Percentiles rank a stretch among this genome's conserved stretches.
phyloP scores from a whole-genome alignment of 2,797 vertebrate genomes.

The Cryptoblepharus egeriae region DNA sequence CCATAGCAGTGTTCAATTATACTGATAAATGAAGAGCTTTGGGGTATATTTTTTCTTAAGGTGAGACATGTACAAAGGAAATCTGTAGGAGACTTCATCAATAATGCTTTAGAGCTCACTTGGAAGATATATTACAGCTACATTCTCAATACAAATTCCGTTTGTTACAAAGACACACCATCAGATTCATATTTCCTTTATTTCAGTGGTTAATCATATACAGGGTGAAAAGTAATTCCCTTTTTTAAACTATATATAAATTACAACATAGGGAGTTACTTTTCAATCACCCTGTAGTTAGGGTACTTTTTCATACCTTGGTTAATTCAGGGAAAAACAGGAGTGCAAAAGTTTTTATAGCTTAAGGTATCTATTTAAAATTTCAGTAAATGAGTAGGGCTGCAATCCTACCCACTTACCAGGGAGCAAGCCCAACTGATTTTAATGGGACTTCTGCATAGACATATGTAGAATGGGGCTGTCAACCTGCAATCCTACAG shows the following conservation, averaged over 20 bases:
- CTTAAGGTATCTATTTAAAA: background rate
- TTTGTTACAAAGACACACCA: background rate
- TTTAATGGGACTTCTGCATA: too few species aligned
- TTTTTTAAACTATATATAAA: too few species aligned
- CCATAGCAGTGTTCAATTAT: constrained; percentile 18
- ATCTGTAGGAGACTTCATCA: background rate
- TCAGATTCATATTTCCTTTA: background rate
- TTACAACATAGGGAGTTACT: too few species aligned
- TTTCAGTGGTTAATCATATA: background rate
- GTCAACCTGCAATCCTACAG: background rate
- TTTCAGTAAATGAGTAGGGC: background rate
- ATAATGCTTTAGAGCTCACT: background rate
- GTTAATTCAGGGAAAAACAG: background rate
- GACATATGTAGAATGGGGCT: too few species aligned
- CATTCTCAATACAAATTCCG: background rate
- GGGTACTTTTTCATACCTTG: background rate
- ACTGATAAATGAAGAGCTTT: constrained; percentile 24
- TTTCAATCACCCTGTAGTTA: too few species aligned
- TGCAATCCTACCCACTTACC: too few species aligned
- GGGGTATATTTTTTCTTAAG: background rate
- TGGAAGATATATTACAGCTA: background rate
- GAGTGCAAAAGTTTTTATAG: background rate
- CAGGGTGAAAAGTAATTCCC: too few species aligned
- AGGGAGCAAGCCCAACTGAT: too few species aligned
- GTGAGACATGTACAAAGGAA: background rate